Evolutionary conservation across 2,797 vertebrate genomes (phyloP).

Genomic region (Pantherophis vulpinus): DNA sequence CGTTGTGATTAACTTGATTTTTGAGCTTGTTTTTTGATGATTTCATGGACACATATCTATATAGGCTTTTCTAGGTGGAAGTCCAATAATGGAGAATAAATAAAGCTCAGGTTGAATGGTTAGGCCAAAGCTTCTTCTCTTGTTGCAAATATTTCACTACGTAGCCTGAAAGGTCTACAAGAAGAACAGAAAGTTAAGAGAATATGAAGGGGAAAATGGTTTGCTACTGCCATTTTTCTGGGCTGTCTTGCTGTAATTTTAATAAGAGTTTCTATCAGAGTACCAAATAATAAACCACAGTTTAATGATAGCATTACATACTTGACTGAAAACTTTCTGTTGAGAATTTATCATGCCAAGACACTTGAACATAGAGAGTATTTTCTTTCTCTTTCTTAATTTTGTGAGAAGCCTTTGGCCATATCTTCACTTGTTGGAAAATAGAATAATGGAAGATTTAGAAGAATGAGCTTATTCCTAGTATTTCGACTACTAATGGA

Average conservation of each 20-base stretch:
- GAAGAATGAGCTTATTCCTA: neutral
- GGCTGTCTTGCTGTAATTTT: neutral
- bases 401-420: neutral
- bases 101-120: neutral
- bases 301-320: neutral
- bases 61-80: neutral
- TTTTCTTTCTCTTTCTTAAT: neutral
- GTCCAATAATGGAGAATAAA: neutral
- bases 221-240: neutral
- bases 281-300: neutral
- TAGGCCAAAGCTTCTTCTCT: neutral
- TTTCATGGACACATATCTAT: neutral
- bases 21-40: neutral
- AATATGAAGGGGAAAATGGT: neutral
- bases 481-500: neutral
- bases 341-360: neutral
- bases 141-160: neutral
- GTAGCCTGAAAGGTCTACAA: neutral
- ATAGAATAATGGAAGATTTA: neutral
- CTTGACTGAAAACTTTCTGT: neutral
- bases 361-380: neutral
- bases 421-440: neutral
- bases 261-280: neutral
- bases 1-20: neutral
- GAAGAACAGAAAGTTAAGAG: neutral